Evolutionary conservation across 2,797 vertebrate genomes (phyloP), one percentile per base, ranked within the genome.

Genomic region (Odontamblyopus lacepedii): DNA sequence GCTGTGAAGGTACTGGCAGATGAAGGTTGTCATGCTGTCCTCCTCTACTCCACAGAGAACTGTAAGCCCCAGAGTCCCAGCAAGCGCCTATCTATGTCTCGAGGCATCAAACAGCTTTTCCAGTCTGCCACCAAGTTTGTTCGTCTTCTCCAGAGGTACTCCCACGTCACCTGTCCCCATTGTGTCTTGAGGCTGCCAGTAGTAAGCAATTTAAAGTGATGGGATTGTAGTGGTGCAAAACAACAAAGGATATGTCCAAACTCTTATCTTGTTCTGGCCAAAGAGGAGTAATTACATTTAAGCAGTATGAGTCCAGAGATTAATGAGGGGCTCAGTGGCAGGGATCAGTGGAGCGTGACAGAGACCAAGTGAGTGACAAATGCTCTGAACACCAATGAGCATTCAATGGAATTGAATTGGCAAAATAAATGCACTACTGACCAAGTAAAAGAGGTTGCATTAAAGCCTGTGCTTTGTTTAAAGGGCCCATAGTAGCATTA

Each of bases 41-140:
- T 78, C 67, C 55, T 76, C 67, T 27, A 11, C 77, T 87, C 76
- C 62, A 32, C 91, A 94, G 93, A 93, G 84, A 87, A 55, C 66
- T 76, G 70, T 0, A 92, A 89, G 73, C 83, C 86, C 74, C 85
- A 84, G 77, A 87, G 82, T 71, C 84, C 92, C 67, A 87, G 83
- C 82, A 94, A 92, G 86, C 92, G 90, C 53, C 79, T 92, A 63
- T 91, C 87, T 57, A 76, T 94, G 86, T 93, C 94, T 77, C 92
- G 92, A n/a, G 90, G 93, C 74, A 89, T 95, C 86, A 94, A 94
- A 81, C 93, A 93, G 72, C 89, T 95, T 74, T 95, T 95, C 88
- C 93, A 94, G 70, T 94, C 93, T 0, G 90, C 94, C 83, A 93
- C 91, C 75, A 94, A 94, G 87, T 94, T 94, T 85, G 92, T 94